Base-by-base conservation (phyloP, 2,888 invertebrate species). In the Crocallis elinguaria region DNA sequence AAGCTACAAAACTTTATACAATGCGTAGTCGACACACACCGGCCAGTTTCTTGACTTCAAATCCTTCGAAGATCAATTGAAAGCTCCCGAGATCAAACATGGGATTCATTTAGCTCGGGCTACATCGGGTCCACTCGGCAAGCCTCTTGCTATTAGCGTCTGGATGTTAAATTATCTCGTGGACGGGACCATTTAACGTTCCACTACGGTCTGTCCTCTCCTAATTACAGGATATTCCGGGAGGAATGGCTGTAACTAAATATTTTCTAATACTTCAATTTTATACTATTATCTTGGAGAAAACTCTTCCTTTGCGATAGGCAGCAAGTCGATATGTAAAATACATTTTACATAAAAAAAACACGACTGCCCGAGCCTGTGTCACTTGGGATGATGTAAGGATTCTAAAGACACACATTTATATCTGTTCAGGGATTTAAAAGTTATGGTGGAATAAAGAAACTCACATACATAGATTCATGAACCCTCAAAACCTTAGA, bases 81-180 rank as follows among this genome's bases (percentile, higher is more conserved):
- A 32, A 32, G 14, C 7, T 11, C 12, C 1, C 11, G 12, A 32
- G 16, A 9, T 32, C 16, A 14, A 16, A 38, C 3, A 39, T 27
- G 5, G 14, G 27, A 27, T n/a, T n/a, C n/a, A n/a, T n/a, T 1
- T 6, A 38, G 38, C 21, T 55, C 37, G 41, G 36, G 9, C 14
- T 36, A 8, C 16, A 29, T 30, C 57, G 64, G 42, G 25, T 48
- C 62, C 67, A n/a, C 11, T 33, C 42, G 30, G 41, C 19, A 41
- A 41, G 1, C 41, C 19, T 30, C 30, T 13, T 16, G 21, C 42
- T 32, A 73, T 76, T 77, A 71, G 62, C 69, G 67, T 49, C 60
- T 54, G 58, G 48, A 58, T 67, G 70, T 67, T 69, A 68, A 69
- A 64, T 67, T 32, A 21, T 66, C 68, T 64, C 64, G 53, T 61